Conservation (phyloP, 2,797 vertebrate genomes). For the Periophthalmus magnuspinnatus region DNA sequence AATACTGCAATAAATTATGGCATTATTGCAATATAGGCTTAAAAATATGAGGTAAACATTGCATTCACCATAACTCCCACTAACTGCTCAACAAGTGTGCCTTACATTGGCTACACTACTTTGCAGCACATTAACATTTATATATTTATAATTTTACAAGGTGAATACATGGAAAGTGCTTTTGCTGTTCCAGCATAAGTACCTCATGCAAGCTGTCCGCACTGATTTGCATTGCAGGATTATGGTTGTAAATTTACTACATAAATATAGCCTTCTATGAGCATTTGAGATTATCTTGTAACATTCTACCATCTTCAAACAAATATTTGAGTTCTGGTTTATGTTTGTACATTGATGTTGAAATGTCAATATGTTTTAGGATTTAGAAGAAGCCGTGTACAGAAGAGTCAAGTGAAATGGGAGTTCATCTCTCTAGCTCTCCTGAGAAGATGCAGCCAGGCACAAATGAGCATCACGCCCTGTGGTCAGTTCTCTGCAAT, state of each 20-base stretch:
- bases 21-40: background rate
- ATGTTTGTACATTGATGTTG: background rate
- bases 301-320: background rate
- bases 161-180: background rate
- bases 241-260: slow-evolving; percentile 13
- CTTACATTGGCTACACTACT: background rate
- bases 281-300: background rate
- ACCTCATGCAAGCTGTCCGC: slow-evolving; percentile 11
- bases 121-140: background rate
- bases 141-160: background rate
- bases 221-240: slow-evolving; percentile 55
- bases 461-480: slow-evolving; percentile 44
- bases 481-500: slow-evolving; percentile 49
- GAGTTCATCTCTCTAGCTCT: background rate
- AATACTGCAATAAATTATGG: background rate
- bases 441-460: slow-evolving; percentile 18
- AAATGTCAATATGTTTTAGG: background rate
- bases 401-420: background rate
- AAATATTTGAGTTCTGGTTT: background rate
- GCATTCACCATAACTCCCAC: background rate
- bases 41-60: background rate
- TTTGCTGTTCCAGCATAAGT: slow-evolving; percentile 27
- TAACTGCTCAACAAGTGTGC: background rate
- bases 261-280: slow-evolving; percentile 18
- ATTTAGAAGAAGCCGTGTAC: background rate